phyloP scores from a whole-genome alignment of 2,113 vertebrate genomes.

The Anhinga rufa region DNA sequence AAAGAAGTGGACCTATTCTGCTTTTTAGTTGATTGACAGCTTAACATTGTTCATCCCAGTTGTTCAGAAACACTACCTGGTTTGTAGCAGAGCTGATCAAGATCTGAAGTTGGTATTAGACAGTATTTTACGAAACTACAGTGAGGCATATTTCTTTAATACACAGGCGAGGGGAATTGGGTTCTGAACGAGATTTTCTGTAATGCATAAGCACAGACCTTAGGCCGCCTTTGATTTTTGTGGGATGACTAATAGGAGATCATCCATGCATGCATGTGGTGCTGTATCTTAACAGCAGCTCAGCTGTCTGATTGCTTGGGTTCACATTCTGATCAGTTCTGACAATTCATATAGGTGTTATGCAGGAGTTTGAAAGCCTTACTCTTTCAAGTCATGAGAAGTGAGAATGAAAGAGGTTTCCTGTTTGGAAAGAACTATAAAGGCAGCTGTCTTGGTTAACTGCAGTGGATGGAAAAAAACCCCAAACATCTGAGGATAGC shows the following conservation, averaged over 20 bases:
- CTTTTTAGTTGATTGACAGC: not conserved
- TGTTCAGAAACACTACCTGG: not conserved
- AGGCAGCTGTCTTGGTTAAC: not conserved
- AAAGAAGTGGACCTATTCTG: not conserved
- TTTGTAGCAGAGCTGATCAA: not conserved
- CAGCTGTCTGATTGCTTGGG: not conserved
- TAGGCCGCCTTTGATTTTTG: not conserved
- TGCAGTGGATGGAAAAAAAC: not conserved
- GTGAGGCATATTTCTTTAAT: not conserved
- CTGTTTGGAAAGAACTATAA: not conserved
- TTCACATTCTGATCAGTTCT: not conserved
- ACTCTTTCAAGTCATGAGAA: not conserved
- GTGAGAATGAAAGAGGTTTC: not conserved
- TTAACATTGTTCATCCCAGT: not conserved
- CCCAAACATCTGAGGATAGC: not conserved
- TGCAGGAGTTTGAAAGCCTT: not conserved
- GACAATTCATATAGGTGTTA: not conserved
- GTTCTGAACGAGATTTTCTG: not conserved
- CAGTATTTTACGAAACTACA: not conserved
- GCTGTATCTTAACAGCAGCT: not conserved
- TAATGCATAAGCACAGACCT: not conserved
- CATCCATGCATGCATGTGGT: not conserved
- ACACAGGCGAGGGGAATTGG: not conserved
- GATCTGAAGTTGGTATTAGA: not conserved
- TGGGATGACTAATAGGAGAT: not conserved